These are phyloP conservation scores for Rhyacophila evoluta DNA, from an alignment of 2,888 invertebrate species.

Conservation along the genomic window DNA sequence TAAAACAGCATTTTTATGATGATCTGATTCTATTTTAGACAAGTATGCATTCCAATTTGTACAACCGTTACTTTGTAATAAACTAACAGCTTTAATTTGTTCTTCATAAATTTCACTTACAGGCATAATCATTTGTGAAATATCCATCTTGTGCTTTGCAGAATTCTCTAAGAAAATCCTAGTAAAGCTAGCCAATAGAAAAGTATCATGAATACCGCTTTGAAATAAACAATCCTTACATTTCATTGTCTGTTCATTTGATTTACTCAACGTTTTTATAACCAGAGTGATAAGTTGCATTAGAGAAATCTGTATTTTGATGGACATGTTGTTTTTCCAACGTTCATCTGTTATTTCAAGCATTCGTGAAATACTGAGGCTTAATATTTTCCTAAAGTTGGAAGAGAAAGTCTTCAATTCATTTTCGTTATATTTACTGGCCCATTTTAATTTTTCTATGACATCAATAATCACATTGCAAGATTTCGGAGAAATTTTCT, in stretches of 20 bases:
- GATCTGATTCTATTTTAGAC: conserved; percentile 42
- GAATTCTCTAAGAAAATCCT: conserved; percentile 36
- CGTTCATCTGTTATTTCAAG: conserved; percentile 26
- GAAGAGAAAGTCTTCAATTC: conserved; percentile 33
- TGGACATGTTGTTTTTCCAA: conserved; percentile 41
- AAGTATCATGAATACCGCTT: conserved; percentile 46
- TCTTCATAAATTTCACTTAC: conserved; percentile 23
- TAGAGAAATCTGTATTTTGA: conserved; percentile 35
- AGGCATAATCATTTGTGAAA: background rate
- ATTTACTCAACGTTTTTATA: conserved; percentile 36
- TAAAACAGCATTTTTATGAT: conserved; percentile 45
- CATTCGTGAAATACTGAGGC: conserved; percentile 34
- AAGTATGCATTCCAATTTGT: conserved; percentile 46
- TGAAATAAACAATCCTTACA: conserved; percentile 44
- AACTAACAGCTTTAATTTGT: conserved; percentile 36
- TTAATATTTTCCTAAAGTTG: conserved; percentile 43
- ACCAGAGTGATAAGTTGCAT: conserved; percentile 29
- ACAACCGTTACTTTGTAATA: conserved; percentile 42
- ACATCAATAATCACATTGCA: conserved; percentile 26
- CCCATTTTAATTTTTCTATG: conserved; percentile 7
- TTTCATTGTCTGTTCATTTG: conserved; percentile 38
- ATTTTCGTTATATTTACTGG: background rate
- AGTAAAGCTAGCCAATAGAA: conserved; percentile 35
- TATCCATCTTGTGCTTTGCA: conserved; percentile 34
- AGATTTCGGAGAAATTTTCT: conserved; percentile 28